Base-by-base conservation (phyloP, 2,797 vertebrate species). In the Mastacembelus armatus region DNA sequence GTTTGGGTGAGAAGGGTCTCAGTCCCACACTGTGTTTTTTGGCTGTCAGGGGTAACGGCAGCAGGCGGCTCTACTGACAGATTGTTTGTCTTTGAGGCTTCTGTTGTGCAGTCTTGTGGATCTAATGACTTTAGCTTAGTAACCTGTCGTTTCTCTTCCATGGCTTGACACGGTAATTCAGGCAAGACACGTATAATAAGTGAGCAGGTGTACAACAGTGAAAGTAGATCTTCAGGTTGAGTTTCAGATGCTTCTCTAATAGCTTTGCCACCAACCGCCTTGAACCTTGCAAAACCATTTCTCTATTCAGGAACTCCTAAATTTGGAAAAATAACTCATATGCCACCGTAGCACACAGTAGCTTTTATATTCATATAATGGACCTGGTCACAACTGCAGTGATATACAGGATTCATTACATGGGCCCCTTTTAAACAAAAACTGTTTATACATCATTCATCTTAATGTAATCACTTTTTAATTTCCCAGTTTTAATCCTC, bases 31-130 rank as follows among this genome's bases (percentile, higher is more conserved):
- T 52, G 18, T 27, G 49, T 69, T 56, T 29, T 54, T 58, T 45
- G 43, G 51, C 29, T 35, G 32, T 57, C 24, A 51, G 43, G 11
- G 54, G 18, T 61, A 70, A 74, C 5, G 18, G 21, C 45, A 39
- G 27, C 40, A 71, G 48, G 66, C 36, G n/a, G 27, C 56, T 48
- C 15, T 10, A 15, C 54, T 69, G 70, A 77, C 39, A 63, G 54
- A 71, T 24, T 22, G 21, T 10, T 38, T 32, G 63, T 69, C 60
- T 72, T 72, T 63, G 27, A 59, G 50, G 58, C 45, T 47, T 50
- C 36, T 54, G 49, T 64, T 71, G 42, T 49, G 26, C 72, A 35
- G 56, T 63, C 38, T 60, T 38, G 35, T 64, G 49, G 30, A 54
- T 57, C 32, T 66, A 57, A 64, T 54, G 26, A 27, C 69, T 68